phyloP scores from a whole-genome alignment of 1,140 invertebrate species.

The Arctopsyche grandis region DNA sequence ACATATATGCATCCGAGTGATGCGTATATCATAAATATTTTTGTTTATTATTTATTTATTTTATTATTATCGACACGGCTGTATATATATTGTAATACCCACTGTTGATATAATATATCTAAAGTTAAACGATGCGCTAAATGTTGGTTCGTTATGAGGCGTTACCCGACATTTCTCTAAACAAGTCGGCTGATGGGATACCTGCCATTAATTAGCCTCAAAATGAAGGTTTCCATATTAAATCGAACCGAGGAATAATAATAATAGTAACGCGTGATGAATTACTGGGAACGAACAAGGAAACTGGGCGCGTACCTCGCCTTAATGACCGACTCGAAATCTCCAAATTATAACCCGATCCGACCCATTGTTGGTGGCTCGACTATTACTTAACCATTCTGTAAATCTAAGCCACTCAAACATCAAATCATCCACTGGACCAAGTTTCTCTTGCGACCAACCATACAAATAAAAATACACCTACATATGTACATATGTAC shows the following conservation, averaged over 20 bases:
- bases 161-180: constrained; percentile 51
- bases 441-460: no score
- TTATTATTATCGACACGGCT: constrained; percentile 18
- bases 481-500: no score
- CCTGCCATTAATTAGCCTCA: constrained; percentile 40
- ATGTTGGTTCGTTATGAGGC: constrained; percentile 44
- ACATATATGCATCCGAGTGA: neutral
- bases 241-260: constrained; percentile 19
- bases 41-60: neutral
- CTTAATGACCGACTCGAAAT: constrained; percentile 38
- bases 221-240: constrained; percentile 43
- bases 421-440: no score
- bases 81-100: no score
- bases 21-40: neutral
- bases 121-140: constrained; percentile 49
- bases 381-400: neutral
- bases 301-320: constrained; percentile 9
- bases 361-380: constrained; percentile 9
- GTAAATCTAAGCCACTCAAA: no score
- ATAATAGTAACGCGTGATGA: constrained; percentile 25
- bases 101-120: constrained; percentile 49
- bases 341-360: constrained; percentile 27
- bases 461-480: no score
- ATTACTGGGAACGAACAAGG: constrained; percentile 39
- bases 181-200: constrained; percentile 44